Evolutionary conservation across 2,888 invertebrate species (phyloP), one percentile per base, ranked within the genome.

Genomic region (Ornithoptera alexandrae): DNA sequence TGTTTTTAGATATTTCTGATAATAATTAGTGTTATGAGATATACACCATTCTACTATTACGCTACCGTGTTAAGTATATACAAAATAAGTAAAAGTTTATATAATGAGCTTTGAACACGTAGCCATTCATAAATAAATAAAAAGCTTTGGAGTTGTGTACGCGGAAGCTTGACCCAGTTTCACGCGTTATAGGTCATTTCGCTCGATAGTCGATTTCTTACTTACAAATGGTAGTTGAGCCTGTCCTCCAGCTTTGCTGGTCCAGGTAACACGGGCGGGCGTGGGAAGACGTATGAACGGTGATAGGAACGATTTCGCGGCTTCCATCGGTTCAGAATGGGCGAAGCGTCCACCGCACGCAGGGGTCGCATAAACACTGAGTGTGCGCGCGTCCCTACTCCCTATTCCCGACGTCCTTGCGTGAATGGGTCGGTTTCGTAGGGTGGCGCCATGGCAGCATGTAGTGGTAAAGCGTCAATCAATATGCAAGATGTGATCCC

Each of bases 361-460:
- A 79, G 78, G 82, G 80, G 81, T 77, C 79, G 83, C 83, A 80
- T 86, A 84, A 81, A 84, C 81, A 90, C 90, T 90, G 88, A 86
- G 84, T 84, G 84, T 86, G 85, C 84, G 84, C 91, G 92, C 92
- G 92, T 69, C 67, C 67, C 89, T 88, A 87, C 86, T 89, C 90
- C 91, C 90, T 89, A 82, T 88, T 90, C 91, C 90, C 88, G 85
- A 81, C 86, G 89, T 88, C 88, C 91, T 90, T 89, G 89, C 83
- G 84, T 88, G 80, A 84, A 88, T 87, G 90, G 92, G 92, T 90
- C 85, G 87, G 89, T 78, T 86, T 84, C 77, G 81, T 83, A 84
- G 92, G 92, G 90, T 90, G 91, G 89, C 88, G 87, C 87, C 85
- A 84, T 87, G 79, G 88, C 81, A 84, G 83, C 84, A 81, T 84